Evolutionary conservation across 1,140 invertebrate species (phyloP).

Genomic region (Ptiloglossa arizonensis): DNA sequence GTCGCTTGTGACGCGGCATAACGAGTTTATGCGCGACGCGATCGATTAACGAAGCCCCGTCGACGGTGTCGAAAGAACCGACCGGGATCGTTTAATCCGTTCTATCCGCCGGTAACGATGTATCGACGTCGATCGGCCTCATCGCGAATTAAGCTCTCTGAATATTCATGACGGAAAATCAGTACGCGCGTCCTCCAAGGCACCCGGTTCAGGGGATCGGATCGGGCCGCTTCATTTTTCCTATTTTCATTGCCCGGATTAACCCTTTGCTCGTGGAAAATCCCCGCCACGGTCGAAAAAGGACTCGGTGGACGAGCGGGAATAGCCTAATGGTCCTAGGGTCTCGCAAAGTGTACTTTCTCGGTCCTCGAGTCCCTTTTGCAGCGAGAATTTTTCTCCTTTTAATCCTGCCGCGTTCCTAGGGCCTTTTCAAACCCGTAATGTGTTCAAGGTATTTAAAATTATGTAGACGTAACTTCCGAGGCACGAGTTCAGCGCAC

Average conservation of each 20-base stretch:
- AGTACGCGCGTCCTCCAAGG: constrained; percentile 6
- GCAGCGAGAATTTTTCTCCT: too few relatives aligned
- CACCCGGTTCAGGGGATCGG: neutral
- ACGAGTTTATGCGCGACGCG: constrained; percentile 31
- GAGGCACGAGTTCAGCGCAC: too few relatives aligned
- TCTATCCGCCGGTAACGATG: constrained; percentile 35
- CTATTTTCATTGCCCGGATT: constrained; percentile 18
- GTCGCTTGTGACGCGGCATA: constrained; percentile 5
- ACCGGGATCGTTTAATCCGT: constrained; percentile 43
- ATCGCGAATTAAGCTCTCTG: constrained; percentile 46
- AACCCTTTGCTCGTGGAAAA: constrained; percentile 4
- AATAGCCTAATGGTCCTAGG: neutral
- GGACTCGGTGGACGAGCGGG: neutral
- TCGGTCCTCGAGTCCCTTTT: too few relatives aligned
- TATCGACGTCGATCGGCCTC: constrained; percentile 46
- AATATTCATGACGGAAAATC: constrained; percentile 50
- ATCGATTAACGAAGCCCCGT: constrained; percentile 36
- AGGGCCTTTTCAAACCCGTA: too few relatives aligned
- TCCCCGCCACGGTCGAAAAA: neutral
- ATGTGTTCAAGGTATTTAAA: too few relatives aligned
- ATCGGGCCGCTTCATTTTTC: constrained; percentile 19
- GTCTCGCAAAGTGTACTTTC: too few relatives aligned
- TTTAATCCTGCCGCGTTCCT: too few relatives aligned
- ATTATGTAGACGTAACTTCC: too few relatives aligned
- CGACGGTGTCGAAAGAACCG: constrained; percentile 28